phyloP scores from a whole-genome alignment of 2,888 invertebrate genomes.

The Eupelmus urozonus region DNA sequence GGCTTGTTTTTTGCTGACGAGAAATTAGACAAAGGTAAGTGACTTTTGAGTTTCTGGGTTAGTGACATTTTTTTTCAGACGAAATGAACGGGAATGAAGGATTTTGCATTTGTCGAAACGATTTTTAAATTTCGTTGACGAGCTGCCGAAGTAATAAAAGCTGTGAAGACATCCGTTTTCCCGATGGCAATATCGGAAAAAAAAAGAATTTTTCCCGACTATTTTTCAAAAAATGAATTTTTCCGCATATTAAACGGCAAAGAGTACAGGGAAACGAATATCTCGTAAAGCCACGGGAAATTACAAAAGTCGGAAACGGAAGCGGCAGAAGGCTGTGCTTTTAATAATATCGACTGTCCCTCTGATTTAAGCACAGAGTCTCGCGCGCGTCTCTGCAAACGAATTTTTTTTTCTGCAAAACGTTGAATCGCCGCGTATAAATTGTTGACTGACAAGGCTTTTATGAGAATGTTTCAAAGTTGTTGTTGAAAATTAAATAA shows the following conservation, averaged over 20 bases:
- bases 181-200: background rate
- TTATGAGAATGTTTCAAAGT: no score
- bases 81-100: no score
- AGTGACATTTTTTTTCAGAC: no score
- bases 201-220: background rate
- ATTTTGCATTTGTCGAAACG: no score
- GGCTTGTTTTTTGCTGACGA: background rate
- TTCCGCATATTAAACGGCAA: slow-evolving; percentile 29
- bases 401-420: slow-evolving; percentile 51
- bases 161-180: no score
- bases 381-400: slow-evolving; percentile 25
- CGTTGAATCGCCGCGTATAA: background rate
- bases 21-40: background rate
- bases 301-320: slow-evolving; percentile 77
- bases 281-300: slow-evolving; percentile 73
- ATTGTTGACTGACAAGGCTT: no score
- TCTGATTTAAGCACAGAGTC: slow-evolving; percentile 51
- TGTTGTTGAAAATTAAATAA: no score
- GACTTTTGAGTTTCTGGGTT: background rate
- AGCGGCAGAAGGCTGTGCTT: slow-evolving; percentile 73
- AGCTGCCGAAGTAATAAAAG: no score
- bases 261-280: slow-evolving; percentile 55
- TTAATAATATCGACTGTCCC: slow-evolving; percentile 73
- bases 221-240: background rate
- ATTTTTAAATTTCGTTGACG: no score